Evolutionary conservation across 2,113 vertebrate genomes (phyloP), one percentile per base, ranked within the genome.

Genomic region (Dicerorhinus sumatrensis): DNA sequence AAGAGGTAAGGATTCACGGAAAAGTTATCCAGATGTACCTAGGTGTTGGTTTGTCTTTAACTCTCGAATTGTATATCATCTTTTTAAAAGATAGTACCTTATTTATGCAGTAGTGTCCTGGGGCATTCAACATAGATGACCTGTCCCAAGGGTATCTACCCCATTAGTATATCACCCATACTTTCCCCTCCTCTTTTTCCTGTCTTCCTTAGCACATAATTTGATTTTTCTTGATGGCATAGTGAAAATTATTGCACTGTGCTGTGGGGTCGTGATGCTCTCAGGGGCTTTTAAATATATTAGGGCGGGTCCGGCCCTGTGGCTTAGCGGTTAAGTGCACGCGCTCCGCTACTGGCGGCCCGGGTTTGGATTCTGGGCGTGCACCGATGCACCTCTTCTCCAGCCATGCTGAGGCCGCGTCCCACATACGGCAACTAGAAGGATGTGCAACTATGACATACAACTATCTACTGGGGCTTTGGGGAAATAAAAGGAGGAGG

Each of bases 211-310:
- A 54, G 58, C 42, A 63, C 42, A 27, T 4, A 0, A 14, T 31
- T 46, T 31, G 60, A 14, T 31, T 91, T 81, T 67, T 72, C 70
- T 51, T 48, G n/a, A 21, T 14, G 31, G 36, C 5, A 3, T 1
- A 33, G 58, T n/a, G 46, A 73, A 17, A n/a, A n/a, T 46, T 2
- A 46, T 9, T 36, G 6, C 12, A 16, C 5, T 21, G 54, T 62
- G 62, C 89, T 77, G 2, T 36, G 33, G 65, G 8, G 18, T 31
- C 9, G 2, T 3, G 48, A 11, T 0, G 1, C 25, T 23, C 11
- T 10, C 0, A 0, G 63, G 70, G 33, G 3, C 36, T 85, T 81
- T 46, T 29, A 11, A 23, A 2, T 72, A 11, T 1, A 2, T 48
- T 3, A 27, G 29, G 31, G 12, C 1, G 5, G 39, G 39, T 3